These are phyloP conservation scores for Himalopsyche japonica DNA, from an alignment of 2,888 invertebrate species.

Conservation along the genomic window DNA sequence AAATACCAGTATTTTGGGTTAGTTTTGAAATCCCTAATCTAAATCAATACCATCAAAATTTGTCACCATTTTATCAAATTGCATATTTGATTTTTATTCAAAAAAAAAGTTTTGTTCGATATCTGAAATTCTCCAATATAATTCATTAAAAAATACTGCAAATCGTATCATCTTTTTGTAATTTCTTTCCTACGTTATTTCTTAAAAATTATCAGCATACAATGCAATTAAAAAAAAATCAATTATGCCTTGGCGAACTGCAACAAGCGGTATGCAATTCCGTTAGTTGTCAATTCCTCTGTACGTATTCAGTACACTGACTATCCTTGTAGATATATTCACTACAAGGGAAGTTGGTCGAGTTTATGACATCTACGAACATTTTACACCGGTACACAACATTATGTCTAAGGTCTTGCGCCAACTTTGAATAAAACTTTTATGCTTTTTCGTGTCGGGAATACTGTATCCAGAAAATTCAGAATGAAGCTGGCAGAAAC, in stretches of 20 bases:
- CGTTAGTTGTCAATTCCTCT: not conserved
- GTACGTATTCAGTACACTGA: not conserved
- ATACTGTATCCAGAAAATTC: not conserved
- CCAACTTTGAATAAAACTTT: not conserved
- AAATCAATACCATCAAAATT: no score
- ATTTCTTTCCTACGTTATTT: no score
- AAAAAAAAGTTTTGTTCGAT: no score
- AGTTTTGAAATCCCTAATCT: no score
- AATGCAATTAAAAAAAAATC: no score
- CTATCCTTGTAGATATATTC: not conserved
- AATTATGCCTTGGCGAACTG: not conserved
- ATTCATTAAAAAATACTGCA: no score
- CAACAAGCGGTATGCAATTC: not conserved
- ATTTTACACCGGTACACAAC: not conserved
- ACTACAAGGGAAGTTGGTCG: not conserved
- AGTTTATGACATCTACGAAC: not conserved
- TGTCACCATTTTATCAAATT: no score
- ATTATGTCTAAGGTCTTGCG: not conserved
- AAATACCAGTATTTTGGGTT: no score
- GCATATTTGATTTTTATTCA: no score
- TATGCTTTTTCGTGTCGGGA: not conserved
- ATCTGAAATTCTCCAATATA: no score
- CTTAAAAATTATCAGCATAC: no score
- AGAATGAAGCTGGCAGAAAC: not conserved
- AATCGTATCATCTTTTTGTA: no score